A percentile compares a stretch with the other conserved stretches of the same genome.
Evolutionary conservation across 2,113 vertebrate genomes (phyloP).

Genomic region (Chlamydotis undulata): DNA sequence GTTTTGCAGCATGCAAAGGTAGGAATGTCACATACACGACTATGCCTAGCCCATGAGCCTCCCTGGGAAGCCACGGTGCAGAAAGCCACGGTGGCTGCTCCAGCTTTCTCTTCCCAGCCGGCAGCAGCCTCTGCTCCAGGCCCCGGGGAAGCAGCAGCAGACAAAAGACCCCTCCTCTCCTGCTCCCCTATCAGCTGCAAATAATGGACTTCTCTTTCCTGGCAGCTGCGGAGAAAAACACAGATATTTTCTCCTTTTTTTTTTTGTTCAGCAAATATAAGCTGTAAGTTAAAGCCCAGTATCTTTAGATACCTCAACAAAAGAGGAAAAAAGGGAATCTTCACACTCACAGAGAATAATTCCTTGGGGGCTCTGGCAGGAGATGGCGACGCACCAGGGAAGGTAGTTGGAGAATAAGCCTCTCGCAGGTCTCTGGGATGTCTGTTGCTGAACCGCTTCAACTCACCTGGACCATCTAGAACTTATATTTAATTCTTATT

Average conservation of each 20-base stretch:
- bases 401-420: background rate
- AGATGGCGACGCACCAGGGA: fast-evolving
- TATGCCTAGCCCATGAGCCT: background rate
- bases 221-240: background rate
- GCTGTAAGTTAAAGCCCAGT: background rate
- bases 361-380: background rate
- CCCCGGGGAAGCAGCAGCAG: background rate
- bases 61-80: background rate
- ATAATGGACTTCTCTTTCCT: constrained; percentile 15
- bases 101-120: background rate
- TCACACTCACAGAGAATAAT: background rate
- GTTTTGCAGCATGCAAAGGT: background rate
- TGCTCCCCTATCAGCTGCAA: background rate
- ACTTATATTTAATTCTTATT: background rate
- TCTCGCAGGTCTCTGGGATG: background rate
- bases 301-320: background rate
- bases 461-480: constrained; percentile 18
- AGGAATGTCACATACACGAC: fast-evolving
- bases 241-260: background rate
- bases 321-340: background rate
- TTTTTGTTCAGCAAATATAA: constrained; percentile 7
- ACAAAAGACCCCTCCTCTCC: background rate
- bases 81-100: background rate
- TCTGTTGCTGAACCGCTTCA: background rate
- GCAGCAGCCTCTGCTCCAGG: background rate